phyloP scores from a whole-genome alignment of 2,113 vertebrate species.

The Corydoras maculifer region DNA sequence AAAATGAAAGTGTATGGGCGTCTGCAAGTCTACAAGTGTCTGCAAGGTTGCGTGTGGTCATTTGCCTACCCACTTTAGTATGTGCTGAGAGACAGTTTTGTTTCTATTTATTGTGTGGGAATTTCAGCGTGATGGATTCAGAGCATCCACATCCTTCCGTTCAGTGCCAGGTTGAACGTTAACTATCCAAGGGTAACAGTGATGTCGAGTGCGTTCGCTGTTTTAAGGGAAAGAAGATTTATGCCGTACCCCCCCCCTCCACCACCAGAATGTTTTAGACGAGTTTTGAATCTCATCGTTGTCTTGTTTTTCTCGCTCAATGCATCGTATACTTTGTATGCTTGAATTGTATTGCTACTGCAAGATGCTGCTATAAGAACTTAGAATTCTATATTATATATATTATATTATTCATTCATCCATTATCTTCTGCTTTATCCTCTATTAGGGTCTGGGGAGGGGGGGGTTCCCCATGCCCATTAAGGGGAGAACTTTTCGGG shows the following conservation, averaged over 20 bases:
- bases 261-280: no score
- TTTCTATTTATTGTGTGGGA: background rate
- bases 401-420: no score
- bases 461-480: no score
- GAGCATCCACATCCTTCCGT: conserved; percentile 14
- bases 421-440: no score
- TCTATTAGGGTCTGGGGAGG: no score
- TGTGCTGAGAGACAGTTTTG: conserved; percentile 13
- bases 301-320: no score
- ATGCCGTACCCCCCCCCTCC: background rate
- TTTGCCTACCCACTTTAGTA: background rate
- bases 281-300: no score
- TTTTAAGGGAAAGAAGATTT: conserved; percentile 2
- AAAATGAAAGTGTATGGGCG: conserved; percentile 5
- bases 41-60: conserved; percentile 6
- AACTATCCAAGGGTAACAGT: background rate
- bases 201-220: conserved; percentile 8
- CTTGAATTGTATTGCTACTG: no score
- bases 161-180: conserved; percentile 21
- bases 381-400: no score
- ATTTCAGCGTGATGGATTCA: conserved; percentile 6
- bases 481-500: no score
- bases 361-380: no score
- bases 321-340: no score
- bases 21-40: conserved; percentile 16